These are phyloP conservation scores for Xylocampa areola DNA, from an alignment of 2,888 invertebrate species.

Conservation along the genomic window DNA sequence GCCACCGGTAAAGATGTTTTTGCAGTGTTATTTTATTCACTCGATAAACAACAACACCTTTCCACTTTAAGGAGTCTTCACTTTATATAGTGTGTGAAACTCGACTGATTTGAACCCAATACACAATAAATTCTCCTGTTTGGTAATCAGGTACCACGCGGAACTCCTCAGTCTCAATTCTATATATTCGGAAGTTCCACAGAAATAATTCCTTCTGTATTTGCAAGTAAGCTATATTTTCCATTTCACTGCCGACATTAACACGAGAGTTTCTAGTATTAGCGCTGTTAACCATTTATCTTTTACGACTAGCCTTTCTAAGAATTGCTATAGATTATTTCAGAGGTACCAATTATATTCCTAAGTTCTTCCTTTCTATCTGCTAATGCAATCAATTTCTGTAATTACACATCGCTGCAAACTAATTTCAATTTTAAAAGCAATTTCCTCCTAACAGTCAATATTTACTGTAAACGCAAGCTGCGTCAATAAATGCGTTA, in stretches of 20 bases:
- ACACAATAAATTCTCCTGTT: conserved; percentile 43
- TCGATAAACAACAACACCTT: neutral
- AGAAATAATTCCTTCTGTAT: conserved; percentile 31
- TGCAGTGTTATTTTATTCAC: too few species aligned
- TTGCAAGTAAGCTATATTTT: conserved; percentile 24
- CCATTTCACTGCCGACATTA: conserved; percentile 29
- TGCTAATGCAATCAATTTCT: neutral
- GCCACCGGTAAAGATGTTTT: too few species aligned
- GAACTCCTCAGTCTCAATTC: conserved; percentile 35
- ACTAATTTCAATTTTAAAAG: neutral
- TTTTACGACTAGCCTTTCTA: conserved; percentile 24
- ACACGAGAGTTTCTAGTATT: conserved; percentile 22
- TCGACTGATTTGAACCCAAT: conserved; percentile 36
- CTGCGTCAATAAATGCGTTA: neutral
- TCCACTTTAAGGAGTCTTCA: conserved; percentile 18
- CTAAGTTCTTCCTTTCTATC: neutral
- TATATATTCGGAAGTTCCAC: conserved; percentile 32
- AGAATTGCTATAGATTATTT: conserved; percentile 18
- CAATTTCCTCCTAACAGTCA: neutral
- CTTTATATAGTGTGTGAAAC: conserved; percentile 16
- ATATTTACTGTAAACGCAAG: neutral
- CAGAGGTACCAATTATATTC: neutral
- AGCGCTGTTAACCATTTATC: conserved; percentile 18
- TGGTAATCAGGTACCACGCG: conserved; percentile 34
- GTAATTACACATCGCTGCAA: too few species aligned